A percentile compares a stretch with the other conserved stretches of the same genome.
phyloP scores from a whole-genome alignment of 2,113 vertebrate species.

The Zeus faber region DNA sequence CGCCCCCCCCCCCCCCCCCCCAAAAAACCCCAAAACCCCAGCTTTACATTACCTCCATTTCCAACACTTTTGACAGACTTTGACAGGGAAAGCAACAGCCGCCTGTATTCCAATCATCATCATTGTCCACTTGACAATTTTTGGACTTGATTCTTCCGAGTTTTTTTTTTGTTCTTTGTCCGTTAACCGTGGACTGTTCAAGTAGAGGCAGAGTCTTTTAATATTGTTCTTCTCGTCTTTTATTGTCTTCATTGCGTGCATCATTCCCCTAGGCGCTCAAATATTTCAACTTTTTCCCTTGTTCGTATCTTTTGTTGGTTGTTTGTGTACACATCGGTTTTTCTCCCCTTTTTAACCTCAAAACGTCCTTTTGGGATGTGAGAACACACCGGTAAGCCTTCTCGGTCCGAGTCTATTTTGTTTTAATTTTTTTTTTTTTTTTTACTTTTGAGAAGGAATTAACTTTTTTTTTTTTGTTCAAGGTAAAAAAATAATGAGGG shows the following conservation, averaged over 20 bases:
- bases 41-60: slow-evolving; percentile 32
- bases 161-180: no score
- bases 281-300: no score
- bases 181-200: slow-evolving; percentile 18
- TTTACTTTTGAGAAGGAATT: slow-evolving; percentile 35
- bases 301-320: slow-evolving; percentile 42
- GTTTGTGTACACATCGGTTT: slow-evolving; percentile 19
- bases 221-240: no score
- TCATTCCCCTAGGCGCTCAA: no score
- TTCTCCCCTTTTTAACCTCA: no score
- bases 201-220: no score
- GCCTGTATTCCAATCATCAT: slow-evolving; percentile 3
- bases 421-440: slow-evolving; percentile 6
- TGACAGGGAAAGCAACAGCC: slow-evolving; percentile 31
- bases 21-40: no score
- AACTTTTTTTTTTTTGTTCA: slow-evolving; percentile 4
- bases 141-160: slow-evolving; percentile 20
- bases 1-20: no score
- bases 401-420: not conserved
- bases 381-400: not conserved
- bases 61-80: slow-evolving; percentile 27
- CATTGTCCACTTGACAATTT: not conserved
- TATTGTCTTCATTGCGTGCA: no score
- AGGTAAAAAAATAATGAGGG: slow-evolving; percentile 64
- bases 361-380: not conserved